Base-by-base conservation (phyloP, 2,888 invertebrate genomes). In the Ichneumon xanthorius region DNA sequence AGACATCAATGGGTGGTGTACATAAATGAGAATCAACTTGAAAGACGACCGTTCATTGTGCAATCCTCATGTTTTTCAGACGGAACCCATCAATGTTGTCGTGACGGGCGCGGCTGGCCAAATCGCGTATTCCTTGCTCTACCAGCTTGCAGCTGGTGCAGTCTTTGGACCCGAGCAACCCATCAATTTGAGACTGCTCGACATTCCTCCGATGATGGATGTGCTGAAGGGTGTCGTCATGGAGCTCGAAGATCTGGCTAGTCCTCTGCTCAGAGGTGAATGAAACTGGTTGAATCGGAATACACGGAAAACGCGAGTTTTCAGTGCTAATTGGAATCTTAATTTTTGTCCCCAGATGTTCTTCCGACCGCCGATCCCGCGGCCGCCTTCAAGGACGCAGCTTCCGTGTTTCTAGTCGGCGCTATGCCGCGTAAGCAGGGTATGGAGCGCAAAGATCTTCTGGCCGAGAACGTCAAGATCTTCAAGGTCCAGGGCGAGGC, bases 31-130 rank as follows among this genome's bases (percentile, higher is more conserved):
- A 58, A 14, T 26, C 1, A 58, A 30, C 14, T 61, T 16, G 30
- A 30, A 14, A 14, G 30, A 30, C 16, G 9, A 9, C 11, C 11
- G 22, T 30, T 26, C 26, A 14, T 30, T 30, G 16, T 26, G 14
- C 14, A 30, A 9, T 4, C 26, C 0, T 63, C 30, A 48, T 63
- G 16, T 63, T 63, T 76, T 6, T 30, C 37, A 97, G 97, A 95
- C 96, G 91, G 96, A 97, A 94, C 97, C 99, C 92, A 97, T 99
- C 92, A 97, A 96, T 95, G 98, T 99, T 88, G 97, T 99, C 84
- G 97, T 99, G 45, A 99, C 99, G 78, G 99, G 99, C 86, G 99
- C 99, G 90, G 99, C 99, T 85, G 99, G 99, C 22, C 99, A 99
- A 95, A 99, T 99, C 90, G 99, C 99, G 84, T 99, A 99, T 94